Conservation (phyloP, 2,888 invertebrate species). For the Leptopilina syphax region DNA sequence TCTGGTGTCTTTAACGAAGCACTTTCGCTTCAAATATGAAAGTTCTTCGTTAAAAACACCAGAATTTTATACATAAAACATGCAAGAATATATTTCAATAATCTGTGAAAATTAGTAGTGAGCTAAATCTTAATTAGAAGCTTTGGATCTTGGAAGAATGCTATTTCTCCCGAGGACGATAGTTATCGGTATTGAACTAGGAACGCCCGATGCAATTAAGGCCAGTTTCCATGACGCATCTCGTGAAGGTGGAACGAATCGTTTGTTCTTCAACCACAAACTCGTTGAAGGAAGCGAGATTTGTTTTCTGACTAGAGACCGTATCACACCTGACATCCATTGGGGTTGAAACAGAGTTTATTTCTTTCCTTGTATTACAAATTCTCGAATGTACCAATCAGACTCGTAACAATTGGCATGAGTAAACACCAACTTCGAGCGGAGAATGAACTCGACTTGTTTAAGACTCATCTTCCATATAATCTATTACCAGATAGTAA, state of each 20-base stretch:
- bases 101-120: background rate
- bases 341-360: conserved; percentile 64
- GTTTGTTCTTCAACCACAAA: conserved; percentile 21
- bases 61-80: background rate
- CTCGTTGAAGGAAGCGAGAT: background rate
- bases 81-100: background rate
- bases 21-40: no score
- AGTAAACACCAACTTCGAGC: background rate
- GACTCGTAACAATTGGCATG: conserved; percentile 25
- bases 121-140: conserved; percentile 49
- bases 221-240: conserved; percentile 53
- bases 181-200: conserved; percentile 52
- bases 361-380: conserved; percentile 41
- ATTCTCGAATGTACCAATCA: conserved; percentile 6
- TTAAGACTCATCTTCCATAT: background rate
- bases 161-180: conserved; percentile 41
- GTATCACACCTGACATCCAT: conserved; percentile 66
- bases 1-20: no score
- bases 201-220: conserved; percentile 54
- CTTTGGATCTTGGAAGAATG: conserved; percentile 20
- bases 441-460: conserved; percentile 19
- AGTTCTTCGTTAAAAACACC: background rate
- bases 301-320: conserved; percentile 57
- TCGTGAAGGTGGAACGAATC: conserved; percentile 40
- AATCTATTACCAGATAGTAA: conserved; percentile 10